A percentile compares a stretch with the other conserved stretches of the same genome.
Conservation (phyloP, 2,797 vertebrate genomes). For the Eospalax fontanierii region DNA sequence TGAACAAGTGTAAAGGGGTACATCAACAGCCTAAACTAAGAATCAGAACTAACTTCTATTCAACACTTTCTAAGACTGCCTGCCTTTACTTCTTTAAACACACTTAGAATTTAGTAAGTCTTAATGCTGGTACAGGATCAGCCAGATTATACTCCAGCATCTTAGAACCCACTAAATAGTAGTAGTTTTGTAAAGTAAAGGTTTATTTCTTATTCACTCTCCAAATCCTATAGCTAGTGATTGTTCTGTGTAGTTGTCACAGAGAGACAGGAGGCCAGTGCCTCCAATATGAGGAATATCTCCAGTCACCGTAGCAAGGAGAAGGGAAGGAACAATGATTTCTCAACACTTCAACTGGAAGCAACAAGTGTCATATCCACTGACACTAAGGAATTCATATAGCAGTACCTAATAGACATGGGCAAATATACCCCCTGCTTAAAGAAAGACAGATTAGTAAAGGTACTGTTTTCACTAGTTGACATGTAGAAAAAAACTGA, state of each 20-base stretch:
- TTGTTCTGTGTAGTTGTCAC: background rate
- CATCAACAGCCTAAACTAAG: constrained; percentile 16
- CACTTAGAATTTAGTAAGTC: background rate
- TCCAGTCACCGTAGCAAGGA: background rate
- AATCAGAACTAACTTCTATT: background rate
- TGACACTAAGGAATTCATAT: background rate
- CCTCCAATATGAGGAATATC: background rate
- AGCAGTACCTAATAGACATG: background rate
- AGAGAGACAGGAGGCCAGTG: background rate
- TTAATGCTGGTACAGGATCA: background rate
- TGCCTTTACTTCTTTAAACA: constrained; percentile 22
- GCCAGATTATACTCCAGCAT: background rate
- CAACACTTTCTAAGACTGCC: background rate
- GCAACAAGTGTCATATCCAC: background rate
- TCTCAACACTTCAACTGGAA: constrained; percentile 1
- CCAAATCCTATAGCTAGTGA: background rate
- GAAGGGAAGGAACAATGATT: background rate
- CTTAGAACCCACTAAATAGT: background rate
- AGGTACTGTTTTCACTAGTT: background rate
- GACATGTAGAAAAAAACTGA: background rate
- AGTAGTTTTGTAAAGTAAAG: background rate
- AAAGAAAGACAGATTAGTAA: background rate
- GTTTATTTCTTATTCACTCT: background rate
- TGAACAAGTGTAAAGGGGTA: background rate
- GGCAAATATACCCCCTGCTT: background rate